These are phyloP conservation scores for Drosophila ercepeae DNA, from an alignment of 1,140 invertebrate species.

Conservation along the genomic window DNA sequence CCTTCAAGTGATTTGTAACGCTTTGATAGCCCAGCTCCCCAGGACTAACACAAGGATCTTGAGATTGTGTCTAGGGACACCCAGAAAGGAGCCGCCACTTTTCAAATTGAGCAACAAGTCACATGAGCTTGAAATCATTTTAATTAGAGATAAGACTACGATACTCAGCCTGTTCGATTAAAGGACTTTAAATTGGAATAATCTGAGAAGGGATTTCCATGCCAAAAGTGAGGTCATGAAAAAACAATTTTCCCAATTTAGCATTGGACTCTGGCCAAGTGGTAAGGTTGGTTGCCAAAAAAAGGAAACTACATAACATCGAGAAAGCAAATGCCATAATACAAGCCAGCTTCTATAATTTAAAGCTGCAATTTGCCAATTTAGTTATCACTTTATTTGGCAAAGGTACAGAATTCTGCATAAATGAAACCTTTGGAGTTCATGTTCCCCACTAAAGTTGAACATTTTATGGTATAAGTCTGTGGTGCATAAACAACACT, in stretches of 20 bases:
- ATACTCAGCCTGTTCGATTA: constrained; percentile 7
- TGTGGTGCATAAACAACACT: constrained; percentile 34
- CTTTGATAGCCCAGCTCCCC: constrained; percentile 27
- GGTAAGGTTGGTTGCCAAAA: constrained; percentile 45
- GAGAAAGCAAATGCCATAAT: neutral
- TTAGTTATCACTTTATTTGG: neutral
- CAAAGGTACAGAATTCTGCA: constrained; percentile 34
- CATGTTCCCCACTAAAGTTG: constrained; percentile 27
- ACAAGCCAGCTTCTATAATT: neutral
- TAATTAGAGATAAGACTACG: constrained; percentile 28
- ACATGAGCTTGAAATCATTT: constrained; percentile 14
- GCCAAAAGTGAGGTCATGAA: constrained; percentile 42
- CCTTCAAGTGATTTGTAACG: constrained; percentile 71
- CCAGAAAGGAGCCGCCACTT: constrained; percentile 8
- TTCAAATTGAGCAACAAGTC: constrained; percentile 31
- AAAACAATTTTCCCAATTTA: constrained; percentile 52
- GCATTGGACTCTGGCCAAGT: constrained; percentile 50
- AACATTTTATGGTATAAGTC: constrained; percentile 30
- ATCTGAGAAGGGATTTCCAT: constrained; percentile 15
- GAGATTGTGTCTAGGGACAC: constrained; percentile 18
- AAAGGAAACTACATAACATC: neutral
- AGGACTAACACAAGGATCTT: constrained; percentile 23
- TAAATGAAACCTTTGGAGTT: constrained; percentile 47
- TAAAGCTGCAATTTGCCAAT: neutral
- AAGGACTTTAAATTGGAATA: constrained; percentile 29